Evolutionary conservation across 1,140 invertebrate species (phyloP).

Genomic region (Agraylea sexmaculata): DNA sequence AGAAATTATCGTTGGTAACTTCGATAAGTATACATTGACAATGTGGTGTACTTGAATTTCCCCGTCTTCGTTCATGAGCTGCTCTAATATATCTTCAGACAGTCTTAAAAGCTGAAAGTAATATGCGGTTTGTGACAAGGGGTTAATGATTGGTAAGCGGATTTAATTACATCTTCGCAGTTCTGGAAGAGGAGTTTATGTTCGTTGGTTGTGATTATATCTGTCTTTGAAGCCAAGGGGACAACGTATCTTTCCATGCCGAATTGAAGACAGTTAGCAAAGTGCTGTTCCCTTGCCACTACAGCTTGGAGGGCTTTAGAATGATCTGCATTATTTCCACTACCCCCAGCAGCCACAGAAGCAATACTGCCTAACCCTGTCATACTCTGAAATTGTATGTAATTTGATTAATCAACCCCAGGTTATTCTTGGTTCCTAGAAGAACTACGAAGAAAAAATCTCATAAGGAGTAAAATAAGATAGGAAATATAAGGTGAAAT

Average conservation of each 20-base stretch:
- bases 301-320: constrained; percentile 31
- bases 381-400: constrained; percentile 15
- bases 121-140: neutral
- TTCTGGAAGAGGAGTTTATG: constrained; percentile 72
- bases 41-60: constrained; percentile 52
- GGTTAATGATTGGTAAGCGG: neutral
- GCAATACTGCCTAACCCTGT: constrained; percentile 10
- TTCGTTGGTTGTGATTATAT: constrained; percentile 59
- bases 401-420: too few relatives aligned
- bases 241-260: constrained; percentile 61
- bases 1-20: constrained; percentile 56
- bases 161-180: constrained; percentile 53
- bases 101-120: constrained; percentile 50
- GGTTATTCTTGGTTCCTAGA: constrained; percentile 11
- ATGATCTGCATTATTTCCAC: too few relatives aligned
- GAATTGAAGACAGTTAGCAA: constrained; percentile 59
- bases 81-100: constrained; percentile 68
- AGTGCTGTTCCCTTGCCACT: constrained; percentile 54
- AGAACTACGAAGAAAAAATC: too few relatives aligned
- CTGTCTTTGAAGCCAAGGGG: constrained; percentile 56
- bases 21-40: constrained; percentile 56
- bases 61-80: constrained; percentile 58
- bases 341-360: constrained; percentile 20
- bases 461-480: too few relatives aligned
- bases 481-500: too few relatives aligned